Evolutionary conservation across 2,113 vertebrate species (phyloP).

Genomic region (Phoenicopterus ruber): DNA sequence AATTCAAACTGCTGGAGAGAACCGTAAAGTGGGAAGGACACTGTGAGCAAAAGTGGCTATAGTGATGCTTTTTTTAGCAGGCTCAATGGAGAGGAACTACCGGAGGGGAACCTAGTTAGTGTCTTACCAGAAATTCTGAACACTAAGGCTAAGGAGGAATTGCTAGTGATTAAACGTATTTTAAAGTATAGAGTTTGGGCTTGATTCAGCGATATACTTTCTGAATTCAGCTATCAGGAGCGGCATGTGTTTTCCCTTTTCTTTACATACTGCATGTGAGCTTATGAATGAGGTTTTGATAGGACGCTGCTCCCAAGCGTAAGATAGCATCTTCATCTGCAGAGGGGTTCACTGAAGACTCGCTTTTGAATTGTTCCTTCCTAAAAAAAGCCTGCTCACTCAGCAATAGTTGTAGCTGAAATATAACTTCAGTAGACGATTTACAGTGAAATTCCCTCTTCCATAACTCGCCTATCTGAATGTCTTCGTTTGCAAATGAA

Average conservation of each 20-base stretch:
- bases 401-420: background rate
- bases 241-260: background rate
- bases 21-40: background rate
- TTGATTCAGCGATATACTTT: background rate
- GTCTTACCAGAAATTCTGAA: background rate
- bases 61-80: background rate
- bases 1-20: background rate
- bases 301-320: background rate
- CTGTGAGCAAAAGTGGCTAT: background rate
- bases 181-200: background rate
- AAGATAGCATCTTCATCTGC: background rate
- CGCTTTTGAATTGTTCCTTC: background rate
- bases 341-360: background rate
- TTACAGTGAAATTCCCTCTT: background rate
- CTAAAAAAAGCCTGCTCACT: background rate
- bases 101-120: background rate
- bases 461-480: background rate
- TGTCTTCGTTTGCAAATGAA: conserved; percentile 22
- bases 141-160: background rate
- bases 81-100: background rate
- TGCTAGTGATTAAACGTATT: background rate
- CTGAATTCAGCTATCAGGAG: background rate
- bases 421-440: background rate
- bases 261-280: background rate
- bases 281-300: background rate